Base-by-base conservation (phyloP, 2,797 vertebrate species). In the Platyrinchus mystaceus region DNA sequence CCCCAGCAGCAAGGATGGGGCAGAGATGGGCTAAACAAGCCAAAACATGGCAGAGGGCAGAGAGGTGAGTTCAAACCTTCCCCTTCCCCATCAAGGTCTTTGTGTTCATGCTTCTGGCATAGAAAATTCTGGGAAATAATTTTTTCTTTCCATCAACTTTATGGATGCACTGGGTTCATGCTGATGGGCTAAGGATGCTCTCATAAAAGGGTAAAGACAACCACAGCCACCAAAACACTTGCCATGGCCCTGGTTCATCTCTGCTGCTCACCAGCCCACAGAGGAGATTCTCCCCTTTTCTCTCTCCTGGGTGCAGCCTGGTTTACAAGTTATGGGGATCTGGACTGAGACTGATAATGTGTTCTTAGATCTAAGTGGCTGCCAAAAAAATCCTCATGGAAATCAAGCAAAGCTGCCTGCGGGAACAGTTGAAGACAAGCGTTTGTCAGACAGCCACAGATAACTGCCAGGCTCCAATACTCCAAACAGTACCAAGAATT, bases 361-460 rank as follows among this genome's bases (percentile, higher is more conserved):
- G 75, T 84, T 93, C 87, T 86, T 94, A 82, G 66, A 69, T 66
- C 22, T 78, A 90, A 81, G 80, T 13, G 66, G 63, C 62, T 90
- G 83, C 90, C 95, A 95, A 87, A 64, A 89, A 94, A 74, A 0
- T 12, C 58, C 44, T 76, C 30, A 22, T 12, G 64, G 82, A 82
- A 93, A 91, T 91, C 71, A 70, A 76, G 87, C 70, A 76, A 87
- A 85, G 82, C 84, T 87, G 93, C 79, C 55, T 43, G 44, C 63
- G 89, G 87, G 78, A 89, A 20, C 85, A 93, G 80, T 6, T 89
- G 74, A 91, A 91, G 80, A 90, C 30, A 71, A 70, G 60, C n/a
- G 46, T 88, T 91, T 91, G 79, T 86, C 85, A 94, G 92, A 56
- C 63, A 78, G 81, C 78, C 34, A 43, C 74, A 84, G 90, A 84